Evolutionary conservation across 35 echinoderm and acorn worm species (phyloP).

Genomic region (Strongylocentrotus purpuratus): DNA sequence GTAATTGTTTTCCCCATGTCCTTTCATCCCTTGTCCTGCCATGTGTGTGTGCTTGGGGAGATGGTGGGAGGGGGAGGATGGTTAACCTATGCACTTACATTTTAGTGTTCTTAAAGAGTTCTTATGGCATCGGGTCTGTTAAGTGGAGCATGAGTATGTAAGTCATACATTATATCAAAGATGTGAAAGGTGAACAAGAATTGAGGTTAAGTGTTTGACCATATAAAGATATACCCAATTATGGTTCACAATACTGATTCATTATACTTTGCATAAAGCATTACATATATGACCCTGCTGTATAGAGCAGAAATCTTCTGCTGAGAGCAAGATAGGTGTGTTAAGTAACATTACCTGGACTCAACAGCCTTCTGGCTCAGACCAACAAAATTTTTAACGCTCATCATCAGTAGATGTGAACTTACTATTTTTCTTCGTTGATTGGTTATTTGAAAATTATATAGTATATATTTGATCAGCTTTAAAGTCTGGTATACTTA

Average conservation of each 20-base stretch:
- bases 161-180: not conserved
- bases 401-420: not conserved
- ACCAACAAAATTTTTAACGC: not conserved
- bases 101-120: not conserved
- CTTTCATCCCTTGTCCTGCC: not conserved
- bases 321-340: not conserved
- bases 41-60: not conserved
- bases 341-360: not conserved
- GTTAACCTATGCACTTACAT: not conserved
- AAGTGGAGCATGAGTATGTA: not conserved
- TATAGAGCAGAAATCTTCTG: not conserved
- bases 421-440: no score
- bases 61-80: not conserved
- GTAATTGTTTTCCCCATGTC: slow-evolving; percentile 2
- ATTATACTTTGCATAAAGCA: not conserved
- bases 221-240: not conserved
- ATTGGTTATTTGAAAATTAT: no score
- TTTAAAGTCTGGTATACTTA: not conserved
- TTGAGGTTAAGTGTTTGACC: not conserved
- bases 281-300: not conserved
- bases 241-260: not conserved
- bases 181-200: not conserved
- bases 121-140: not conserved
- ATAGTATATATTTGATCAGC: no score
- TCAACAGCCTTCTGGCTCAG: not conserved